phyloP scores from a whole-genome alignment of 2,113 vertebrate genomes.

The human region DNA sequence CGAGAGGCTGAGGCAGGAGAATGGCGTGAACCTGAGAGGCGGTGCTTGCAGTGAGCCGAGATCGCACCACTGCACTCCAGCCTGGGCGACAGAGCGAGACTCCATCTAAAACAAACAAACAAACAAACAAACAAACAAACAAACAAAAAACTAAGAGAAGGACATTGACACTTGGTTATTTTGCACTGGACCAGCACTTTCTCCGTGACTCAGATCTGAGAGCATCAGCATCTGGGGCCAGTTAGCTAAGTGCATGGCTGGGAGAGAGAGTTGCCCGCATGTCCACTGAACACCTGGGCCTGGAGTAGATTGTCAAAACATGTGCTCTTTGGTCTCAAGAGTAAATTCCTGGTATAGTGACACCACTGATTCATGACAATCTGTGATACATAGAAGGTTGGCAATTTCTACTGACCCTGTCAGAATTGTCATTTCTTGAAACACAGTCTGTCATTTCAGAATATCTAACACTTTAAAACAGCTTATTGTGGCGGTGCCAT shows the following conservation, averaged over 20 bases:
- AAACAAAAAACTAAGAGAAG: neutral
- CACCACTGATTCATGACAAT: neutral
- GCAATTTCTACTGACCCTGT: neutral
- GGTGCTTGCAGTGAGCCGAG: too few species aligned
- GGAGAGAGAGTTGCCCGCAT: neutral
- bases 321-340: neutral
- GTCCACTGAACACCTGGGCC: neutral
- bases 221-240: neutral
- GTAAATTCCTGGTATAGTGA: neutral
- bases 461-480: constrained; percentile 44
- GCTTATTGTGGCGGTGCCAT: constrained; percentile 45
- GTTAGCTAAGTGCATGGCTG: neutral
- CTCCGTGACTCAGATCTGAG: too few species aligned
- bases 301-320: neutral
- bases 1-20: too few species aligned
- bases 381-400: neutral
- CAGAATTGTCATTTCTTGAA: constrained; percentile 1
- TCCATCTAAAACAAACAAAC: too few species aligned
- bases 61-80: too few species aligned
- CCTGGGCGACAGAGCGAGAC: too few species aligned
- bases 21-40: fast-evolving
- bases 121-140: too few species aligned
- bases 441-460: constrained; percentile 55
- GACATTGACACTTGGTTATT: too few species aligned
- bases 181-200: neutral